Conservation (phyloP, 2,888 invertebrate species). For the Odiellus spinosus region DNA sequence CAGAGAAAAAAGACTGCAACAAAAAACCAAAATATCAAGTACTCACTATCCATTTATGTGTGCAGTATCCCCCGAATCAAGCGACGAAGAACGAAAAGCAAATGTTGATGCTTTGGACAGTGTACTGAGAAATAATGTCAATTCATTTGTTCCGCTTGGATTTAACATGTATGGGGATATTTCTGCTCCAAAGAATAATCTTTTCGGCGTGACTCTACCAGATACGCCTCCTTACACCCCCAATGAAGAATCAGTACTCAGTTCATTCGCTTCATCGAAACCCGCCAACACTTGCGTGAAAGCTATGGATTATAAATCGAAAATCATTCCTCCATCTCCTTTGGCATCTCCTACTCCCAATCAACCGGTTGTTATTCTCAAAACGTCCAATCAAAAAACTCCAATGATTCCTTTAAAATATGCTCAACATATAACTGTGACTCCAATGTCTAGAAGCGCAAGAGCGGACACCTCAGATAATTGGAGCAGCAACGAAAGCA, state of each 20-base stretch:
- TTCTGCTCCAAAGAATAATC: background rate
- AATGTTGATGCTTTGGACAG: too few relatives aligned
- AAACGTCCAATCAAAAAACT: background rate
- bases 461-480: constrained; percentile 19
- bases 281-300: too few relatives aligned
- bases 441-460: constrained; percentile 17
- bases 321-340: background rate
- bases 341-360: background rate
- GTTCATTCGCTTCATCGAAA: background rate
- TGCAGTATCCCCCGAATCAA: constrained; percentile 41
- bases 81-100: constrained; percentile 50
- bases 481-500: constrained; percentile 33
- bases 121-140: background rate
- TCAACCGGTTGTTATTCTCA: background rate
- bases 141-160: background rate
- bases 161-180: constrained; percentile 1
- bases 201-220: background rate
- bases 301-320: too few relatives aligned
- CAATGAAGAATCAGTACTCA: background rate
- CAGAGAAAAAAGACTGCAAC: constrained; percentile 55
- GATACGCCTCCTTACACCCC: background rate
- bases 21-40: constrained; percentile 70
- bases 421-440: constrained; percentile 17
- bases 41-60: constrained; percentile 83
- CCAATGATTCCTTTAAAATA: constrained; percentile 15